Percentiles rank a stretch among this genome's conserved stretches.
Conservation (phyloP, 1,140 invertebrate genomes). For the Musca domestica region DNA sequence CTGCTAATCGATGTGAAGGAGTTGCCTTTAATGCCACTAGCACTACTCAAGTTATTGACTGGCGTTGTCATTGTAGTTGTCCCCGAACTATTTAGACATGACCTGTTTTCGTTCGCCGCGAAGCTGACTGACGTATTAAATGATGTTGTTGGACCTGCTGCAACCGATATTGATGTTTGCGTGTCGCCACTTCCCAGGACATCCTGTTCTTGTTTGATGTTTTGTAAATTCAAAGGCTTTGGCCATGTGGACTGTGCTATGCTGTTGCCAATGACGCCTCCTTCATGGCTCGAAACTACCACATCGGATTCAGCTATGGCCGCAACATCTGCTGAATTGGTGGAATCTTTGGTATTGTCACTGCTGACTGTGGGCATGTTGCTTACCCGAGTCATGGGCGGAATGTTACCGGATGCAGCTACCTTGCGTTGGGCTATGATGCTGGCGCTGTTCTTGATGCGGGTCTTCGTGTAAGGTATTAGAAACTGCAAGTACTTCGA, state of each 20-base stretch:
- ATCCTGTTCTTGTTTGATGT: conserved; percentile 40
- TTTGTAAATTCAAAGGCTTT: conserved; percentile 34
- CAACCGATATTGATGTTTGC: conserved; percentile 1
- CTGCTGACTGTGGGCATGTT: conserved; percentile 30
- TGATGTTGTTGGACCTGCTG: conserved; percentile 10
- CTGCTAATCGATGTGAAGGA: background rate
- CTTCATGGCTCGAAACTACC: conserved; percentile 22
- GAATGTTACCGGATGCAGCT: conserved; percentile 8
- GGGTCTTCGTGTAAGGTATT: conserved; percentile 47
- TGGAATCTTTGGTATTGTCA: conserved; percentile 31
- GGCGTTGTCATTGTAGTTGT: background rate
- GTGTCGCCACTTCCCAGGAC: background rate
- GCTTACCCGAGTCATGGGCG: conserved; percentile 32
- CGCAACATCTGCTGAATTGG: conserved; percentile 20
- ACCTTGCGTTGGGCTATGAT: conserved; percentile 23
- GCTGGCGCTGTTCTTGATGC: conserved; percentile 31
- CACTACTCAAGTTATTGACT: background rate
- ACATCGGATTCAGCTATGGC: conserved; percentile 26
- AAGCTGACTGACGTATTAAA: conserved; percentile 29
- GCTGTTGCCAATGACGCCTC: background rate
- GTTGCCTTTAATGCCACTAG: too few relatives aligned
- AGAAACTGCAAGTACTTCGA: conserved; percentile 50
- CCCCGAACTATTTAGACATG: conserved; percentile 24
- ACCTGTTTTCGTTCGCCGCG: background rate
- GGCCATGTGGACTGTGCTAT: conserved; percentile 5